A percentile compares a stretch with the other conserved stretches of the same genome.
Conservation (phyloP, 64 coral and sea anemone genomes). For the Actinia tenebrosa region DNA sequence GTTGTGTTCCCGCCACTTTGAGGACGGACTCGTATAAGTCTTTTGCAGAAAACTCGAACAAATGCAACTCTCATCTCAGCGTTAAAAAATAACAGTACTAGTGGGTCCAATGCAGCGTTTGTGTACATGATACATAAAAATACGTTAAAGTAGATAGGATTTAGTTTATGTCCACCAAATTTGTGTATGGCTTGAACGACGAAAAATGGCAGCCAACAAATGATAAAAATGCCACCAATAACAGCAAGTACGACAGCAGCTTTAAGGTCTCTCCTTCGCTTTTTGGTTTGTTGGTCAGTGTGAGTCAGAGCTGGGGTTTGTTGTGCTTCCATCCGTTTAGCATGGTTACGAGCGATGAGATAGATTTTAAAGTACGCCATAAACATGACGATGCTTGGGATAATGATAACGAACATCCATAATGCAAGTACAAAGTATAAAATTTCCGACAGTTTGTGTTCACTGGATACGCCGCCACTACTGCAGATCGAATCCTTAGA, state of each 20-base stretch:
- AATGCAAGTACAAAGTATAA: constrained; percentile 83
- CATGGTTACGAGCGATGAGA: constrained; percentile 72
- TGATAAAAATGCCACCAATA: constrained; percentile 89
- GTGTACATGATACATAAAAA: constrained; percentile 95
- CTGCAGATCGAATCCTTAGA: constrained; percentile 63
- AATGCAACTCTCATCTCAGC: constrained; percentile 75
- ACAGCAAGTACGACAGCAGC: constrained; percentile 78
- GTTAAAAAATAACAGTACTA: constrained; percentile 77
- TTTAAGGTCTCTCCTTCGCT: constrained; percentile 69
- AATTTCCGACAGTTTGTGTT: constrained; percentile 77
- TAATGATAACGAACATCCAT: constrained; percentile 90
- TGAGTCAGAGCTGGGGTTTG: constrained; percentile 11
- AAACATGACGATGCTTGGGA: constrained; percentile 73
- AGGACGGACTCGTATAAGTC: constrained; percentile 21
- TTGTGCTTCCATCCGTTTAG: constrained; percentile 39
- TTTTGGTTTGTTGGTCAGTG: constrained; percentile 39
- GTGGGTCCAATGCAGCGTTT: constrained; percentile 82
- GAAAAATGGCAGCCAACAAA: constrained; percentile 96
- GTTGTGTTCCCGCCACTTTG: constrained; percentile 19
- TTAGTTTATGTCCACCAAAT: constrained; percentile 60
- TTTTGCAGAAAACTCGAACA: constrained; percentile 58
- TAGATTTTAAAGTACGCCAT: constrained; percentile 81
- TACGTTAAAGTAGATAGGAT: constrained; percentile 78
- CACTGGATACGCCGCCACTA: constrained; percentile 75
- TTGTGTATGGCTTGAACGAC: constrained; percentile 91